Evolutionary conservation across 2,113 vertebrate species (phyloP).

Genomic region (Petroica traversi): DNA sequence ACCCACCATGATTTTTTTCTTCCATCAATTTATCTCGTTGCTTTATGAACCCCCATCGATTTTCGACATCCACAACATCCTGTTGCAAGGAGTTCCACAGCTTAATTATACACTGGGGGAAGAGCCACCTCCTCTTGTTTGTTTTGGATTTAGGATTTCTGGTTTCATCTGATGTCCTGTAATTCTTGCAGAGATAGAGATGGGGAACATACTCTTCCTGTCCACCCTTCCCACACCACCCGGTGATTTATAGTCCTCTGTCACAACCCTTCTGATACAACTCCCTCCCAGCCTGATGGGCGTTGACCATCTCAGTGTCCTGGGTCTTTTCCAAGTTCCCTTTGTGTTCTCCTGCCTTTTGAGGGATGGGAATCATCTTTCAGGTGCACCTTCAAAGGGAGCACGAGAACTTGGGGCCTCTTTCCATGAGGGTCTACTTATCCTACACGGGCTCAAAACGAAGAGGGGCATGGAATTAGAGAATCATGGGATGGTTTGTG

Average conservation of each 20-base stretch:
- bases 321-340: neutral
- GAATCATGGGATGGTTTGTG: neutral
- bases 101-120: constrained; percentile 7
- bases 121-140: neutral
- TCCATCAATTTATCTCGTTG: neutral
- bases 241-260: neutral
- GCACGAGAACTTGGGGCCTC: neutral
- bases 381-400: neutral
- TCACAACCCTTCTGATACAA: neutral
- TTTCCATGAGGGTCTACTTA: neutral
- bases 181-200: neutral
- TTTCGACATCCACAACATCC: neutral
- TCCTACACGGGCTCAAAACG: neutral
- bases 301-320: neutral
- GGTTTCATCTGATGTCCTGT: neutral
- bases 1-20: neutral
- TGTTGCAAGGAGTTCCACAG: neutral
- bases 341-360: neutral
- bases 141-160: neutral
- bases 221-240: neutral
- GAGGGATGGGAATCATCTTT: neutral
- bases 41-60: neutral
- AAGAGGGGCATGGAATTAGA: neutral
- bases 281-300: neutral
- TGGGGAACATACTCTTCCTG: neutral